phyloP scores from a whole-genome alignment of 2,113 vertebrate genomes.

The Mormoops blainvillei region DNA sequence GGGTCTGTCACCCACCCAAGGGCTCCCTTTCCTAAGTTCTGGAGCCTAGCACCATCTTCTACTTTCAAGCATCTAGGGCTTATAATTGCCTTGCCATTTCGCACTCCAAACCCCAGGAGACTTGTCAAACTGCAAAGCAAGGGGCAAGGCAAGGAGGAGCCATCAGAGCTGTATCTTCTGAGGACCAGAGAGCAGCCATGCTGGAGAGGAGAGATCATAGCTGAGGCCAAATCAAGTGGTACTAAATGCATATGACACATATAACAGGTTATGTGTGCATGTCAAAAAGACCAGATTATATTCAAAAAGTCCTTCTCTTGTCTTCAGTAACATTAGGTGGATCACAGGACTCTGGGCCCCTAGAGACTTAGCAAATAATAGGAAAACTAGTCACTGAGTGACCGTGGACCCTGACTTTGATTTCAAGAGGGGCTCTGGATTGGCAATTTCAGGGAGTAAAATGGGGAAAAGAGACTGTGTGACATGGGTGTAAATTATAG shows the following conservation, averaged over 20 bases:
- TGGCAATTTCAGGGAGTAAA: not conserved
- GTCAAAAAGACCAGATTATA: not conserved
- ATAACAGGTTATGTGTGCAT: not conserved
- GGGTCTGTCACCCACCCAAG: not conserved
- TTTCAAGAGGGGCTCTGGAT: not conserved
- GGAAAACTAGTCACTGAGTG: not conserved
- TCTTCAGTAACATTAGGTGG: not conserved
- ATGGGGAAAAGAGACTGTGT: not conserved
- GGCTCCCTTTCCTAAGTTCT: not conserved
- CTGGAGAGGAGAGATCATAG: not conserved
- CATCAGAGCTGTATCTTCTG: not conserved
- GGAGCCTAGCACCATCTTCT: not conserved
- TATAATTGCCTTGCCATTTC: not conserved
- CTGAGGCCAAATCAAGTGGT: not conserved
- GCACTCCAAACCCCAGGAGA: not conserved
- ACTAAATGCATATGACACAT: not conserved
- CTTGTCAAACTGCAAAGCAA: not conserved
- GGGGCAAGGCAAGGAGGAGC: not conserved
- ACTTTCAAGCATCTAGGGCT: not conserved
- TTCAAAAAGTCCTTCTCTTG: not conserved
- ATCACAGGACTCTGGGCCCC: not conserved
- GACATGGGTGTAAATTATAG: not conserved
- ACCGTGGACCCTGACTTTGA: not conserved
- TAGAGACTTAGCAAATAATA: not conserved
- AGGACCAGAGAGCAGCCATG: not conserved